Evolutionary conservation across 2,113 vertebrate genomes (phyloP).

Genomic region (Strix uralensis): DNA sequence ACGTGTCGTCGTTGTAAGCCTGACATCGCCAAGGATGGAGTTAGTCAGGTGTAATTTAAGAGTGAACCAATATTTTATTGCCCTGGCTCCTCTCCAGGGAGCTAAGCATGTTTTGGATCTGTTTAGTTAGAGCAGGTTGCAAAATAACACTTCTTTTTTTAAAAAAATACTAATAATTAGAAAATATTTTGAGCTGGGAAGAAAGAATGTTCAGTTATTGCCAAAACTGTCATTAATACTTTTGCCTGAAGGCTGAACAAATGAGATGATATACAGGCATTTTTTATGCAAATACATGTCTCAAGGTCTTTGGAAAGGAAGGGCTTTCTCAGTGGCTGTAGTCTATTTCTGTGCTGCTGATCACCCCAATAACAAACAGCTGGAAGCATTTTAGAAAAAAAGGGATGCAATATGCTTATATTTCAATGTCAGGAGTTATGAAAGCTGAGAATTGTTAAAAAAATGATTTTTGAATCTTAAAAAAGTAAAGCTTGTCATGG

Average conservation of each 20-base stretch:
- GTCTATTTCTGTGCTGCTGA: not conserved
- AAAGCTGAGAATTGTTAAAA: not conserved
- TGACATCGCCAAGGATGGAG: not conserved
- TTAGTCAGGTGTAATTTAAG: not conserved
- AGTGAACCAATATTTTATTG: not conserved
- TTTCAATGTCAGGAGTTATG: not conserved
- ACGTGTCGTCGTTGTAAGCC: not conserved
- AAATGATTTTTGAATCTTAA: not conserved
- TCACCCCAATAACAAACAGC: not conserved
- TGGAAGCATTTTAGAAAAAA: not conserved
- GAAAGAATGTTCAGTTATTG: not conserved
- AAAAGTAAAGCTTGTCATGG: not conserved
- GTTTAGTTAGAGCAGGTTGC: not conserved
- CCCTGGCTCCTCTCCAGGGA: not conserved
- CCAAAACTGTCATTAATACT: not conserved
- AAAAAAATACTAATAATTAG: not conserved
- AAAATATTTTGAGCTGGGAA: not conserved
- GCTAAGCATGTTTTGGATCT: not conserved
- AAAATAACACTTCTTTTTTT: not conserved
- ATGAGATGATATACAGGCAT: not conserved
- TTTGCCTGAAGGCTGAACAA: not conserved
- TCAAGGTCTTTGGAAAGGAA: not conserved
- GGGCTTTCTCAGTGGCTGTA: not conserved
- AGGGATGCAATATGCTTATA: not conserved
- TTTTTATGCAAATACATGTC: not conserved